Base-by-base conservation (phyloP, 2,888 invertebrate genomes). In the Dusona sp. region DNA sequence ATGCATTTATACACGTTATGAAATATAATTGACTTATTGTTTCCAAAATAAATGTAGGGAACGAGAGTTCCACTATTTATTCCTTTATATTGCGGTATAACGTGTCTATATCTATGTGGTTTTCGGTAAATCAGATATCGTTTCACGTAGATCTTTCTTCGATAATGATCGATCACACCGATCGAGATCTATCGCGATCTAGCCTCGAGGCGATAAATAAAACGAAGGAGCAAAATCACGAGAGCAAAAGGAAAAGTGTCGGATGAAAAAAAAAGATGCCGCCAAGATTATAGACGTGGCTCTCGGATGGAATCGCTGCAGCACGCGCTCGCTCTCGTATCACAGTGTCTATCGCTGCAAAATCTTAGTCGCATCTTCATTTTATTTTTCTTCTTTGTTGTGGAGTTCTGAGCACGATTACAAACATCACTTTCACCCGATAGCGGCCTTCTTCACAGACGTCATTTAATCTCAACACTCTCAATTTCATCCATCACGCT, bases 401-500 rank as follows among this genome's bases (percentile, higher is more conserved):
- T 68, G 70, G 75, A 84, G 38, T 77, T 84, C 22, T 38, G 25
- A 38, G n/a, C 75, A 82, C 42, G 42, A 42, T 42, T 42, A 42
- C 22, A 79, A 84, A 61, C 74, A 57, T 79, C 70, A 57, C 82
- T 82, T 82, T 84, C 79, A 57, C 64, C 72, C 33, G 36, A 45
- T 11, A 38, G 79, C 82, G 70, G 75, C 80, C 42, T 64, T 45
- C 67, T 70, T 68, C 75, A 70, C 70, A 75, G 81, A 48, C 75
- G 70, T 51, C 80, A 68, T 79, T 86, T 79, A 77, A 86, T 83
- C 80, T 67, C 42, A 54, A 64, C 57, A 80, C 74, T 74, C 74
- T 16, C 83, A 67, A 64, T 74, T 77, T 74, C 64, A 65, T 67
- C 74, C 78, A 78, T 84, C 83, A 81, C 86, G 70, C 79, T 87